Evolutionary conservation across 23 tunicate genomes (phyloP).

Genomic region (Phallusia fumigata): DNA sequence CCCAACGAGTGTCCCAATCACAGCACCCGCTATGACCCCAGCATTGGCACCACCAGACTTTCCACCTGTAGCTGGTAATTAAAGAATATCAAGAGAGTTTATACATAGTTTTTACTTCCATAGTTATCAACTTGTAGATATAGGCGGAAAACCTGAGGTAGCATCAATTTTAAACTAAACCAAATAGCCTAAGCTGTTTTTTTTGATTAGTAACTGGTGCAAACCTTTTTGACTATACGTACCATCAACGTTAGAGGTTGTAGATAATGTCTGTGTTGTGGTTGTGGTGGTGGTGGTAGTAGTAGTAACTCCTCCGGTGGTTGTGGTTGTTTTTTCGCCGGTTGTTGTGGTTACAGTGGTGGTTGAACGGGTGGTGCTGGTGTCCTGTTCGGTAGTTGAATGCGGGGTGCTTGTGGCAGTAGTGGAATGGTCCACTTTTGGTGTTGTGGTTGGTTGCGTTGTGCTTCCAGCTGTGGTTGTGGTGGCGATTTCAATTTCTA

Average conservation of each 20-base stretch:
- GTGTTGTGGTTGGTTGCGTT: not conserved
- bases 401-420: not conserved
- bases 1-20: conserved; percentile 46
- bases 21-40: conserved; percentile 64
- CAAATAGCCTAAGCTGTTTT: too few relatives aligned
- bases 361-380: not conserved
- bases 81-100: too few relatives aligned
- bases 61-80: not conserved
- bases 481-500: not conserved
- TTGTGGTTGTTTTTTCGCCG: conserved; percentile 7
- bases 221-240: not conserved
- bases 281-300: not conserved
- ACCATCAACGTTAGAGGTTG: not conserved
- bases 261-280: not conserved
- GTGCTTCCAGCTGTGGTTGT: not conserved
- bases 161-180: too few relatives aligned
- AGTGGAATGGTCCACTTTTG: not conserved
- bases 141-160: too few relatives aligned
- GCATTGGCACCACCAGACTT: conserved; percentile 23
- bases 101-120: too few relatives aligned
- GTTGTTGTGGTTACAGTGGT: conserved; percentile 12
- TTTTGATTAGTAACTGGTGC: not conserved
- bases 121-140: not conserved
- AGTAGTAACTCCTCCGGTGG: conserved; percentile 4
- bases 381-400: conserved; percentile 12